Conservation (phyloP, 2,113 vertebrate genomes). For the Paracanthobrama guichenoti region DNA sequence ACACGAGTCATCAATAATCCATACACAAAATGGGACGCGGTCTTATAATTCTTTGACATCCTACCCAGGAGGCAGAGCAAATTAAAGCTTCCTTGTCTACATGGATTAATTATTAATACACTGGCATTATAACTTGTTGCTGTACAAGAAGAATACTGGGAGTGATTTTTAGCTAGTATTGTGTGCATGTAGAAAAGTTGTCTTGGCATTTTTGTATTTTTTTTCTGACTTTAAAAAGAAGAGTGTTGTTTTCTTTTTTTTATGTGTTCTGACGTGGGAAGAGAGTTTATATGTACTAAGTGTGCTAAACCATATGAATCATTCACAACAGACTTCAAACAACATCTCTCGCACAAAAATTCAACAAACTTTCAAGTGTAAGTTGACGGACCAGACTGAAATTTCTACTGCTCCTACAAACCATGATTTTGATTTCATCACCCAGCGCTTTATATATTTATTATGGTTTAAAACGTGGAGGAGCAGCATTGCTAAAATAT, state of each 20-base stretch:
- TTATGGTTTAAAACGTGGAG: not conserved
- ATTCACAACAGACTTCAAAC: constrained; percentile 52
- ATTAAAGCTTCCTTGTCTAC: constrained; percentile 12
- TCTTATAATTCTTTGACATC: constrained; percentile 39
- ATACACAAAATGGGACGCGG: not conserved
- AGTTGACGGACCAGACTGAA: not conserved
- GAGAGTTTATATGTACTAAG: constrained; percentile 32
- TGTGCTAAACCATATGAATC: constrained; percentile 49
- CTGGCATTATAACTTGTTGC: constrained; percentile 43
- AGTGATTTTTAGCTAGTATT: constrained; percentile 24
- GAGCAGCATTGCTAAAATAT: not conserved
- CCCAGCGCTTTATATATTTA: not conserved
- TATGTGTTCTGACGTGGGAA: not conserved
- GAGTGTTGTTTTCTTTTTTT: constrained; percentile 37
- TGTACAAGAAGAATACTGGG: constrained; percentile 27
- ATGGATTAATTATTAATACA: constrained; percentile 47
- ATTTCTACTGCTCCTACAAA: constrained; percentile 13
- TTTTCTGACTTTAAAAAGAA: constrained; percentile 36
- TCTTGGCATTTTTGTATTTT: not conserved
- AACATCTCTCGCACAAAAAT: constrained; percentile 26
- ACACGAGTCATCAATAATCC: constrained; percentile 9
- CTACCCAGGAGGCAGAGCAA: constrained; percentile 17
- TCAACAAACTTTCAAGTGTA: constrained; percentile 8
- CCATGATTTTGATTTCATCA: not conserved
- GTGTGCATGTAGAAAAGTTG: constrained; percentile 18